Percentiles rank a stretch among this genome's conserved stretches.
Evolutionary conservation across 1,140 invertebrate species (phyloP).

Genomic region (Neodiprion pinetum): DNA sequence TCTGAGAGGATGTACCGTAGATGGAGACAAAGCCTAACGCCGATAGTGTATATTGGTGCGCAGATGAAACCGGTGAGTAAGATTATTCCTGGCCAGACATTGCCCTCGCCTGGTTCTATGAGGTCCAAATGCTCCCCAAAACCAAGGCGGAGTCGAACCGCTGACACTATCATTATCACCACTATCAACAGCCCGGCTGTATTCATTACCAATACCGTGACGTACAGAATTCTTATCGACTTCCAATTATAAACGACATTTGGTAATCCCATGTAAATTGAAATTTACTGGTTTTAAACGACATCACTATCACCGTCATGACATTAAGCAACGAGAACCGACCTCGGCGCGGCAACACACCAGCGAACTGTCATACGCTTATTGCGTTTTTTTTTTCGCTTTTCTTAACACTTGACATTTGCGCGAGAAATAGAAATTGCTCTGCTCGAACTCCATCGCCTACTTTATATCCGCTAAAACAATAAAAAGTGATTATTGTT

Average conservation of each 20-base stretch:
- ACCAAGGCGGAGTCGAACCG: slow-evolving; percentile 17
- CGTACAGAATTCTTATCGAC: slow-evolving; percentile 10
- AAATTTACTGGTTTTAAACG: neutral
- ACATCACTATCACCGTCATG: slow-evolving; percentile 4
- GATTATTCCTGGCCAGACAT: slow-evolving; percentile 28
- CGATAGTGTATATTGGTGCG: slow-evolving; percentile 28
- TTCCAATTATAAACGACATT: slow-evolving; percentile 8
- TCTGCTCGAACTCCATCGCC: too few relatives aligned
- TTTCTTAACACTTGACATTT: too few relatives aligned
- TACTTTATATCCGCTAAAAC: too few relatives aligned
- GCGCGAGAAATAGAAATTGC: too few relatives aligned
- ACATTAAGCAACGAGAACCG: neutral
- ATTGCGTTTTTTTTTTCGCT: too few relatives aligned
- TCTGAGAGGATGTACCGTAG: slow-evolving; percentile 5
- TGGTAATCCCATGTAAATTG: slow-evolving; percentile 10
- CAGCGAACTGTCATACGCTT: too few relatives aligned
- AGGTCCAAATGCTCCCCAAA: slow-evolving; percentile 30
- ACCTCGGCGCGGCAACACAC: too few relatives aligned
- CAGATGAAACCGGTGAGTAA: slow-evolving; percentile 13
- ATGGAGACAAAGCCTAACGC: slow-evolving; percentile 4
- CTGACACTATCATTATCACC: slow-evolving; percentile 21
- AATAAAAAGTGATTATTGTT: too few relatives aligned
- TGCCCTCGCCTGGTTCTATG: slow-evolving; percentile 27
- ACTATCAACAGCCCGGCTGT: slow-evolving; percentile 16
- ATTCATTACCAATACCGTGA: slow-evolving; percentile 25